Base-by-base conservation (phyloP, 2,888 invertebrate species). In the Globia sparganii region DNA sequence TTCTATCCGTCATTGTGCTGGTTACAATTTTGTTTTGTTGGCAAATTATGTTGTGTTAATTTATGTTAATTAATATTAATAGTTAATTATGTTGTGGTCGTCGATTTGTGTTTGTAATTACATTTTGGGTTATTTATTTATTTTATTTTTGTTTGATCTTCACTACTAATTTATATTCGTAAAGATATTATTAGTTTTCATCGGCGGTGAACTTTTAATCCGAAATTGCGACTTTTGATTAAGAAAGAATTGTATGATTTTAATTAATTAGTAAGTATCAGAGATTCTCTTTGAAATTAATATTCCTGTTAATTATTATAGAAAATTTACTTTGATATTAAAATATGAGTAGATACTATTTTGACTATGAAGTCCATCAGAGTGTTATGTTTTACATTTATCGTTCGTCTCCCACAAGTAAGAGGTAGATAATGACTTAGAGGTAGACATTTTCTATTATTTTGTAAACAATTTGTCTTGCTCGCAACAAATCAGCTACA, bases 401-500 rank as follows among this genome's bases (percentile, higher is more conserved):
- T 46, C 46, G 43, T 46, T 21, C 13, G 6, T 72, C 13, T 34
- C 8, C 4, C 4, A 43, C n/a, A 9, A 25, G 3, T 21, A 61
- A n/a, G 28, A 64, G 15, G 31, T 31, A 43, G 15, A 43, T 49
- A 49, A 46, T 46, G 46, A 46, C 18, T 46, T 18, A 18, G 21
- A 49, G 21, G 18, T 21, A 49, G 49, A 49, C 56, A 46, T 72
- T 71, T 80, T 73, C 77, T 37, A 43, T 68, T 65, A 65, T 56
- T 59, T 58, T 69, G 72, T 31, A 34, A 75, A 73, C 75, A 76
- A 74, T 86, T 83, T 66, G 61, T 88, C 65, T 76, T 75, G 37
- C 58, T 74, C 56, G 34, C 72, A 72, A 80, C 59, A 77, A 88
- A 88, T 88, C 74, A 88, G 37, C 75, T 37, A 34, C 84, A 70